These are phyloP conservation scores for Geodia barretti DNA, from an alignment of 37 sponge, comb jelly and placozoan species.

Conservation along the genomic window DNA sequence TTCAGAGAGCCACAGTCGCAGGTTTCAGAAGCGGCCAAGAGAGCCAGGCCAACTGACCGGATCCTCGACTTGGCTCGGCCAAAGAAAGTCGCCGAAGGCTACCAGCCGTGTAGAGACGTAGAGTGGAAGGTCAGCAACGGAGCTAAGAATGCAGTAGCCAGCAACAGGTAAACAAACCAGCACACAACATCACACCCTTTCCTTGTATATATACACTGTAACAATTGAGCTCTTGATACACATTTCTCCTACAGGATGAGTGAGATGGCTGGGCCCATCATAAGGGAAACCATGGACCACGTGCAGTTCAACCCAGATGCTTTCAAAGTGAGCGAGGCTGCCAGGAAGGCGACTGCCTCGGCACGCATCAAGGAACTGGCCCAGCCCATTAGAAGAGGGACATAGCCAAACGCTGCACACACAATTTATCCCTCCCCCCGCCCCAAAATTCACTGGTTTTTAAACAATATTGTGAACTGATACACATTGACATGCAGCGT, in stretches of 20 bases:
- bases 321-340: conserved; percentile 83
- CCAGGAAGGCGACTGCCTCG: conserved; percentile 84
- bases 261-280: conserved; percentile 86
- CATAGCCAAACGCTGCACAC: neutral
- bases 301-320: conserved; percentile 97
- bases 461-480: conserved; percentile 1
- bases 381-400: conserved; percentile 76
- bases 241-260: conserved; percentile 55
- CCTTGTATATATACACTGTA: neutral
- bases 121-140: conserved; percentile 74
- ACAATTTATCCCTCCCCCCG: neutral
- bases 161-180: conserved; percentile 56
- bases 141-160: conserved; percentile 73
- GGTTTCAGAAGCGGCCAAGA: conserved; percentile 47
- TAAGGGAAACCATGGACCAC: conserved; percentile 94
- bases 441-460: neutral
- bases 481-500: neutral
- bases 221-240: neutral
- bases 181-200: neutral
- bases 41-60: conserved; percentile 70
- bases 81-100: conserved; percentile 81
- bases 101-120: conserved; percentile 71
- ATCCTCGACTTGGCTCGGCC: conserved; percentile 71
- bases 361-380: conserved; percentile 87
- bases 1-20: conserved; percentile 84